Evolutionary conservation across 2,113 vertebrate genomes (phyloP).

Genomic region (Rhabdomys dilectus): DNA sequence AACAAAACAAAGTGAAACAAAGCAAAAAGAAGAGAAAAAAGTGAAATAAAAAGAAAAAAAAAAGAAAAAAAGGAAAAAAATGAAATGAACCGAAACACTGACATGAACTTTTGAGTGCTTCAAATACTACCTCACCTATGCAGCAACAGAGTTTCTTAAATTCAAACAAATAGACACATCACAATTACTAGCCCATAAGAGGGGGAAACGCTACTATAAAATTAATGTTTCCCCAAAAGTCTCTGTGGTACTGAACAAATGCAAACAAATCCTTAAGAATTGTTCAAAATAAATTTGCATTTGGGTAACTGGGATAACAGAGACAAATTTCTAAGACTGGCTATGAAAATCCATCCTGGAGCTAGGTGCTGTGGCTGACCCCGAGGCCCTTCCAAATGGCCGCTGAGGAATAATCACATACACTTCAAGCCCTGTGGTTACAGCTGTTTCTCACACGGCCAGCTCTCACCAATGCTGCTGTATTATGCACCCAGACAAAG

Average conservation of each 20-base stretch:
- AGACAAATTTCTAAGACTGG: slow-evolving; percentile 64
- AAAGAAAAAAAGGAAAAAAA: slow-evolving; percentile 55
- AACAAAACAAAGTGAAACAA: slow-evolving; percentile 81
- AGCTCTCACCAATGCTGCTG: slow-evolving; percentile 61
- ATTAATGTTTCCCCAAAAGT: slow-evolving; percentile 82
- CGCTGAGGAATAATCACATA: slow-evolving; percentile 65
- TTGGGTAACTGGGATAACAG: slow-evolving; percentile 82
- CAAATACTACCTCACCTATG: slow-evolving; percentile 87
- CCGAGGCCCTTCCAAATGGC: slow-evolving; percentile 66
- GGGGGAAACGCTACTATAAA: slow-evolving; percentile 73
- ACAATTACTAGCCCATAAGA: slow-evolving; percentile 73
- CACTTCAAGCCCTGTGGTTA: background rate
- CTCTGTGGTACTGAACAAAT: slow-evolving; percentile 87
- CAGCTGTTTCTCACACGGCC: slow-evolving; percentile 40
- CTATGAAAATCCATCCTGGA: slow-evolving; percentile 42
- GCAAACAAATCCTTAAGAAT: slow-evolving; percentile 83
- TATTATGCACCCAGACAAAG: slow-evolving; percentile 75
- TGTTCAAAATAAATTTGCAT: slow-evolving; percentile 86
- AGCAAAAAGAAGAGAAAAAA: slow-evolving; percentile 53
- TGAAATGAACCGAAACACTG: slow-evolving; percentile 87
- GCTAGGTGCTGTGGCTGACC: slow-evolving; percentile 65
- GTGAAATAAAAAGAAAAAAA: slow-evolving; percentile 69
- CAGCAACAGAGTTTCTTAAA: slow-evolving; percentile 87
- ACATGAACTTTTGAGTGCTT: slow-evolving; percentile 89
- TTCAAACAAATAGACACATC: slow-evolving; percentile 82